Base-by-base conservation (phyloP, 2,888 invertebrate species). In the Tetranychus truncatus region DNA sequence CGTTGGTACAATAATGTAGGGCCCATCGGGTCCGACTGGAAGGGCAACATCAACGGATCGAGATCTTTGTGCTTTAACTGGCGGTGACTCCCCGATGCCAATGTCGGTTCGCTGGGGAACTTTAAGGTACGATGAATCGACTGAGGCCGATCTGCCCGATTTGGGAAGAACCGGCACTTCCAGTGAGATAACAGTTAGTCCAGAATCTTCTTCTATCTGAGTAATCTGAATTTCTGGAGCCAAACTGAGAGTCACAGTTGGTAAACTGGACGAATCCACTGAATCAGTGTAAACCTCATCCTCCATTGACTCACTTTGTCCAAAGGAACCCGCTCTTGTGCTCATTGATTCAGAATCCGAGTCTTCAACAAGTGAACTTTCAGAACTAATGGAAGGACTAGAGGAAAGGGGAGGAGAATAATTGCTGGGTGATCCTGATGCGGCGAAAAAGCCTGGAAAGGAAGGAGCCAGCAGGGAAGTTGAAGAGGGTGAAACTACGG, bases 11-110 rank as follows among this genome's bases (percentile, higher is more conserved):
- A 76, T 46, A 2, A 77, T 45, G 72, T 77, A 77, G 5, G 76
- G 74, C n/a, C 75, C 76, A 73, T 74, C 76, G 1, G 77, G 76
- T 8, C 90, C 89, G 11, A 91, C 91, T 45, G 92, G 92, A 79
- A 92, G 84, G 73, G 91, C 91, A 80, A 92, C 92, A 83, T 92
- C 92, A 77, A 92, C 91, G 73, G 91, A 91, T 77, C 91, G 87
- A 65, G 91, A 91, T 73, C 92, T 86, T 55, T 89, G 86, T 6
- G 77, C 66, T 75, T 75, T 75, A 8, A 20, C 46, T 44, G 76
- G 77, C 9, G 71, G 75, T 1, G 21, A n/a, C 45, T 76, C 77
- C 66, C 80, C 79, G 72, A 86, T 86, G 78, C 88, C 88, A 78
- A 84, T 83, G 34, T 79, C 78, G 72, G 74, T 76, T 44, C 78